Conservation (phyloP, 2,888 invertebrate genomes). For the Rhorus exstirpatorius region DNA sequence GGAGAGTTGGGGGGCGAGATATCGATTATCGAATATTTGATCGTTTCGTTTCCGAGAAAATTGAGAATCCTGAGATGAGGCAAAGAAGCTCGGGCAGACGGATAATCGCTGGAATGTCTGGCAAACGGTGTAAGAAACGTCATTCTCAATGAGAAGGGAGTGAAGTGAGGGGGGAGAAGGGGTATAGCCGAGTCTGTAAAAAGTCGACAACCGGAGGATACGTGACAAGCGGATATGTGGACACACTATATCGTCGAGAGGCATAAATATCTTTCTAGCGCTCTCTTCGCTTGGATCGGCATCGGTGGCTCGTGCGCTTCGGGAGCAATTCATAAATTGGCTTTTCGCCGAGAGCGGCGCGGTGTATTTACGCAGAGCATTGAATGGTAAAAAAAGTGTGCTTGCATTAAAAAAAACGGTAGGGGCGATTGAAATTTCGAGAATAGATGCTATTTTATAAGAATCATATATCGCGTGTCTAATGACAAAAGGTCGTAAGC, state of each 20-base stretch:
- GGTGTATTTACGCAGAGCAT: constrained; percentile 6
- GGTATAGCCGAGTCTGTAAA: constrained; percentile 41
- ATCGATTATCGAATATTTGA: not conserved
- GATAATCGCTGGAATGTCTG: constrained; percentile 60
- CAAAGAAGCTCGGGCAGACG: constrained; percentile 32
- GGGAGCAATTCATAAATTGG: constrained; percentile 73
- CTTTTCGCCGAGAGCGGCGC: constrained; percentile 70
- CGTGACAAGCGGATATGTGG: constrained; percentile 68
- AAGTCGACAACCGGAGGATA: constrained; percentile 63
- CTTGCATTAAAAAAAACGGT: constrained; percentile 41
- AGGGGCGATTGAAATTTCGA: too few relatives aligned
- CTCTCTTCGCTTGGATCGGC: constrained; percentile 68
- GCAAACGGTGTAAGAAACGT: constrained; percentile 62
- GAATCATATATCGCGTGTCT: too few relatives aligned
- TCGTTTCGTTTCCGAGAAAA: not conserved
- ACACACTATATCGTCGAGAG: constrained; percentile 46
- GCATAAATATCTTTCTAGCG: constrained; percentile 71
- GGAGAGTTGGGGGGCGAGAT: not conserved
- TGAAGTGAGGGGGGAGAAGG: not conserved
- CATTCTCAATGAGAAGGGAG: constrained; percentile 60
- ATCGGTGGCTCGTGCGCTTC: constrained; percentile 60
- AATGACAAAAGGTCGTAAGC: too few relatives aligned
- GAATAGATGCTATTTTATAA: too few relatives aligned
- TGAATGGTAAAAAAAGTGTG: constrained; percentile 31
- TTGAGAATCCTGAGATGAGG: constrained; percentile 16